Conservation (phyloP, 2,888 invertebrate species). For the Scaptomyza flava region DNA sequence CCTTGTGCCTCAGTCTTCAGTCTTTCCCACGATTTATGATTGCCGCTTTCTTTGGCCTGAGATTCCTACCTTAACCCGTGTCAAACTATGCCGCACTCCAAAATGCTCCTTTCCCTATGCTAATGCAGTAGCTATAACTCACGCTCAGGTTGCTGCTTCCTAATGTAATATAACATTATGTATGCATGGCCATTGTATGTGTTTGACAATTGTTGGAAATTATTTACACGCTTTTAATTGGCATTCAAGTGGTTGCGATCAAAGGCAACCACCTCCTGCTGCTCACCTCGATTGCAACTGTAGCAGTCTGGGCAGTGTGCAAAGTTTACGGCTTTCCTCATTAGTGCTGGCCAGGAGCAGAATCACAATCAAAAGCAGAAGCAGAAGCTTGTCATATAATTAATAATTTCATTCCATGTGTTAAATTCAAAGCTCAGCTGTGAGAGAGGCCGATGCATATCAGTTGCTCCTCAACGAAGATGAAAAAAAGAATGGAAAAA, state of each 20-base stretch:
- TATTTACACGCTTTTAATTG: constrained; percentile 78
- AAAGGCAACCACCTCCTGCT: constrained; percentile 61
- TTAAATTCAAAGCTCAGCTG: constrained; percentile 23
- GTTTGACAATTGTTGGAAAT: constrained; percentile 69
- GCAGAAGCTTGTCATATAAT: constrained; percentile 31
- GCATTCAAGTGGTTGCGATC: constrained; percentile 75
- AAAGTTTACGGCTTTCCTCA: constrained; percentile 39
- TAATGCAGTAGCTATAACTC: constrained; percentile 71
- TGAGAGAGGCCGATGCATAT: constrained; percentile 28
- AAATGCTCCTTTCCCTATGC: constrained; percentile 54
- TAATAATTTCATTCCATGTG: constrained; percentile 54
- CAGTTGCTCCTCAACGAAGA: constrained; percentile 38
- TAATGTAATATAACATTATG: constrained; percentile 47
- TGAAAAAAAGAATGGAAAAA: constrained; percentile 46
- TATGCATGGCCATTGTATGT: constrained; percentile 64
- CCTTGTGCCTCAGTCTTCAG: constrained; percentile 13
- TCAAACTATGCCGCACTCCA: constrained; percentile 60
- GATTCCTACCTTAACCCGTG: constrained; percentile 44
- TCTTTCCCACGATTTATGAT: constrained; percentile 74
- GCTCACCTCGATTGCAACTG: constrained; percentile 26
- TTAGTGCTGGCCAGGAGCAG: constrained; percentile 37
- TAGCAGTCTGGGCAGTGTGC: constrained; percentile 26
- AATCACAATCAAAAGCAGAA: constrained; percentile 1
- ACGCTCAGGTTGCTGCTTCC: constrained; percentile 42
- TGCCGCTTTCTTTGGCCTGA: constrained; percentile 37